Base-by-base conservation (phyloP, 2,113 vertebrate genomes). In the Nycticebus coucang region DNA sequence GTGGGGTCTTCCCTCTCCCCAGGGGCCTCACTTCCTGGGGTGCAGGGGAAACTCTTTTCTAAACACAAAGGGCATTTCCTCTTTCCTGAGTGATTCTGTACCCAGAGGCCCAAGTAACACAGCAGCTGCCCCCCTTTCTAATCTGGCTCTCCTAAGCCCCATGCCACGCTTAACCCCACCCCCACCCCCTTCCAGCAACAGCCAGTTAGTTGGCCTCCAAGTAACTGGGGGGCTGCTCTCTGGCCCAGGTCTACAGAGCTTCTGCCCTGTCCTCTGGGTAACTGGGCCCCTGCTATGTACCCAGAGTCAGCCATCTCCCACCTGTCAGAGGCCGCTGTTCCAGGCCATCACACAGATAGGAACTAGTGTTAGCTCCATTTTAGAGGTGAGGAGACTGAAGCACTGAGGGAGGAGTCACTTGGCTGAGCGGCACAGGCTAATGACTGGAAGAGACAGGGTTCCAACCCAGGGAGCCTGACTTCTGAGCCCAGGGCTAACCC, bases 371-470 rank as follows among this genome's bases (percentile, higher is more conserved):
- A 2, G 55, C 35, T 60, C 24, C 30, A 0, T 45, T 41, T 78
- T 28, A 57, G n/a, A 68, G 50, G 53, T 10, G 59, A 68, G 55
- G 74, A 85, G 7, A 24, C 33, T 0, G 62, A 79, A 64, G 19
- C 57, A 5, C 24, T 10, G 62, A 55, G 74, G 4, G 71, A 5
- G 5, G 55, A 19, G 17, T 3, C 71, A 6, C n/a, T 57, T 0
- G 0, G 26, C 79, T 30, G 21, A 75, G 35, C 60, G 4, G 0
- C 26, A 17, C 0, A 7, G 0, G 26, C 71, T 8, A 3, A 41
- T n/a, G 9, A 18, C 35, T 1, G 50, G 37, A 28, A 50, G 41
- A 24, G 53, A 26, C 12, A 2, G 62, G 80, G 33, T 45, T 33
- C 0, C 5, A 12, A 13, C 37, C 24, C 79, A 2, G 15, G 30